Evolutionary conservation across 2,888 invertebrate species (phyloP).

Genomic region (Eurytoma adleriae): DNA sequence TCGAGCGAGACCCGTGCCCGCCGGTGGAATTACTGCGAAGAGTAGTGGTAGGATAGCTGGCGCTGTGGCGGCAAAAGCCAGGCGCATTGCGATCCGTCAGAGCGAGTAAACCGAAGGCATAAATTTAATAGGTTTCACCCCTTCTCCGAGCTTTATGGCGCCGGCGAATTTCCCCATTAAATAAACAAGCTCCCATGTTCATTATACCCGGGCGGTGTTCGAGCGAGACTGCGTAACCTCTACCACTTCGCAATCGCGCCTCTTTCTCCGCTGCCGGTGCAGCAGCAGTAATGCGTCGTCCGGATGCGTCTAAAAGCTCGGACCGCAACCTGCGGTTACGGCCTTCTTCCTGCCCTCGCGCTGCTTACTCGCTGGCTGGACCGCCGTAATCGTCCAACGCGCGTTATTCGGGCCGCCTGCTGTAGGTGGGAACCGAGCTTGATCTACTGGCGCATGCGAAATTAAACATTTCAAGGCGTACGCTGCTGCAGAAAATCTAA

Average conservation of each 20-base stretch:
- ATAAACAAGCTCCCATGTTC: constrained; percentile 74
- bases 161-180: constrained; percentile 76
- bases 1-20: background rate
- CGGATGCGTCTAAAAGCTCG: constrained; percentile 70
- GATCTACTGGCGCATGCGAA: constrained; percentile 58
- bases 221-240: constrained; percentile 21
- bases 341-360: constrained; percentile 33
- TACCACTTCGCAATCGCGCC: background rate
- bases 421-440: constrained; percentile 4
- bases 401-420: background rate
- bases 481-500: no score
- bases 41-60: background rate
- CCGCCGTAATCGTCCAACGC: constrained; percentile 55
- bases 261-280: constrained; percentile 3
- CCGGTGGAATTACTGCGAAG: constrained; percentile 20
- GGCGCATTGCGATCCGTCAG: constrained; percentile 75
- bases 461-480: constrained; percentile 58
- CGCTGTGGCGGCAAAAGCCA: constrained; percentile 38
- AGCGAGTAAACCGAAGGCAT: constrained; percentile 75
- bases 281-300: constrained; percentile 39
- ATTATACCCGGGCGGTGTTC: constrained; percentile 45
- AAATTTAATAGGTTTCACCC: constrained; percentile 75
- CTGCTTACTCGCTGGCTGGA: constrained; percentile 49
- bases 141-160: constrained; percentile 73
- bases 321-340: constrained; percentile 65